Evolutionary conservation across 2,797 vertebrate genomes (phyloP).

Genomic region (Galagoides demidoff): DNA sequence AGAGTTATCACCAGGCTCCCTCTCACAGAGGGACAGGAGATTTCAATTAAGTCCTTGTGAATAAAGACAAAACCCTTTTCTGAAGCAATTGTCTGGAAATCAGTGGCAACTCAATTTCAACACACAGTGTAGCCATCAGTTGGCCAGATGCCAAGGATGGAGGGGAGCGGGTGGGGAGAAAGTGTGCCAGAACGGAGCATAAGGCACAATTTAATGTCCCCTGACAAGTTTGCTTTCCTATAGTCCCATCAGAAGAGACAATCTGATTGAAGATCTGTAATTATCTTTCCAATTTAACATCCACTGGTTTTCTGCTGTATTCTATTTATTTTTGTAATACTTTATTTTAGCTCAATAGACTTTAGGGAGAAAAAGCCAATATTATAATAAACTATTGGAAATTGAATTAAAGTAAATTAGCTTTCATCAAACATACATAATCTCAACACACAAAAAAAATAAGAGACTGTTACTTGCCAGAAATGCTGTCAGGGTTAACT

Average conservation of each 20-base stretch:
- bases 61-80: slow-evolving; percentile 53
- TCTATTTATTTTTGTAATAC: slow-evolving; percentile 58
- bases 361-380: slow-evolving; percentile 39
- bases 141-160: not conserved
- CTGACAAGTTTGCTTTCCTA: not conserved
- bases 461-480: not conserved
- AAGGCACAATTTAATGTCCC: not conserved
- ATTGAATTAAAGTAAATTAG: slow-evolving; percentile 68
- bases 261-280: slow-evolving; percentile 43
- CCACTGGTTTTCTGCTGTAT: not conserved
- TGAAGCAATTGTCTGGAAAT: slow-evolving; percentile 59
- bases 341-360: slow-evolving; percentile 60
- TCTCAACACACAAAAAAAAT: not conserved
- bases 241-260: not conserved
- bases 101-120: slow-evolving; percentile 30
- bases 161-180: not conserved
- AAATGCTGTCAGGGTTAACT: slow-evolving; percentile 25
- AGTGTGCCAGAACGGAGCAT: not conserved
- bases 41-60: slow-evolving; percentile 64
- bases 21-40: not conserved
- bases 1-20: not conserved
- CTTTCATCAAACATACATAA: slow-evolving; percentile 54
- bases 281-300: slow-evolving; percentile 51
- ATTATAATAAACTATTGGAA: slow-evolving; percentile 56
- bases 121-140: not conserved